Evolutionary conservation across 2,888 invertebrate genomes (phyloP), one percentile per base, ranked within the genome.

Genomic region (Eilema sororculum): DNA sequence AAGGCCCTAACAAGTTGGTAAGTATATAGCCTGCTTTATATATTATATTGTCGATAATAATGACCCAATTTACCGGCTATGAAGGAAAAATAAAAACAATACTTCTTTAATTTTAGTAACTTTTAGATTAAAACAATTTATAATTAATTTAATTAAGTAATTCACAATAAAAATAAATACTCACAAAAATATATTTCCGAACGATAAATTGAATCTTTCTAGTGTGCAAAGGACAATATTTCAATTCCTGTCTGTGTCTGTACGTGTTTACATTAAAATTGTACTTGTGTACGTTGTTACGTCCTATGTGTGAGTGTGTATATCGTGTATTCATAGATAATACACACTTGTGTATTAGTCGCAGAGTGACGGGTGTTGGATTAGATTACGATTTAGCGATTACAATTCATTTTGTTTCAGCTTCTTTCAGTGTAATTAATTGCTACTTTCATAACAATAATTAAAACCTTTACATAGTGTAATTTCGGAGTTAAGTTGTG

Each of bases 341-440:
- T 24, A 24, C 3, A 24, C 24, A 57, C 22, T 12, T 22, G 3
- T 3, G 57, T 57, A 81, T 82, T 24, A 82, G 75, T 82, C 79
- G 80, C 73, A 80, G 81, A 84, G 81, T 87, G 89, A 89, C 89
- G 89, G 88, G 88, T 85, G 89, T 84, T 85, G 84, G 80, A 83
- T 79, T 78, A 81, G 80, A 81, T 86, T 86, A 83, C 80, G 81
- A 82, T 84, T 79, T 74, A 79, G 79, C 76, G 72, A 81, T 82
- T 80, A 76, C 73, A 74, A 76, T 82, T 76, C 86, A 80, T 76
- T 72, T 86, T 81, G 72, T 76, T 80, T 78, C 58, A 79, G 80
- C 74, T 78, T 72, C 68, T 76, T 80, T 72, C 71, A 66, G 73
- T 69, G 78, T 74, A 68, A 74, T 72, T 79, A 79, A 77, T 66